Conservation (phyloP, 2,797 vertebrate genomes). For the Mallotus villosus region DNA sequence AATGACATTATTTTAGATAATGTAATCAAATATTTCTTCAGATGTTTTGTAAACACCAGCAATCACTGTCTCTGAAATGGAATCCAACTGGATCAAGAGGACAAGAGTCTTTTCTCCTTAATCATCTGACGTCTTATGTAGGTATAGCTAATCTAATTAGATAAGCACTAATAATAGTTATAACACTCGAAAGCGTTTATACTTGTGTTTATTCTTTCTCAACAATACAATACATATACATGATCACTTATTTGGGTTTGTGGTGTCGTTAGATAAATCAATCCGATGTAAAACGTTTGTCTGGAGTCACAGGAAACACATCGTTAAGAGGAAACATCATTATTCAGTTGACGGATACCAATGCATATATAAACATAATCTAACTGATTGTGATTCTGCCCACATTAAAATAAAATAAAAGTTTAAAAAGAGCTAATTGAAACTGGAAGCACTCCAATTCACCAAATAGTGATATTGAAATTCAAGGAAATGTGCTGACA, state of each 20-base stretch:
- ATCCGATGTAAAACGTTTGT: not conserved
- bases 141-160: conserved; percentile 1
- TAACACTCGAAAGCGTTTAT: not conserved
- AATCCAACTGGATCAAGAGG: too few relatives aligned
- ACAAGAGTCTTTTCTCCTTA: not conserved
- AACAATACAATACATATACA: conserved; percentile 2
- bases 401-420: conserved; percentile 15
- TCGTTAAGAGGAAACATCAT: not conserved
- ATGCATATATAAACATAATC: not conserved
- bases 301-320: not conserved
- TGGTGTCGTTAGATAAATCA: not conserved
- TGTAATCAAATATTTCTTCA: too few relatives aligned
- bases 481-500: conserved; percentile 29
- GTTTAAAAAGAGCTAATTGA: conserved; percentile 27
- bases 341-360: not conserved
- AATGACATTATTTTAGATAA: too few relatives aligned
- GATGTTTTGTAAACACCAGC: too few relatives aligned
- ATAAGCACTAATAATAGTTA: not conserved
- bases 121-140: not conserved
- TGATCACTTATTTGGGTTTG: not conserved
- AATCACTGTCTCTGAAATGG: too few relatives aligned
- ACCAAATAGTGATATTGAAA: conserved; percentile 28
- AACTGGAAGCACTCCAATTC: conserved; percentile 35
- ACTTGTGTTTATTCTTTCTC: conserved; percentile 5
- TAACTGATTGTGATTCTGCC: not conserved